A percentile compares a stretch with the other conserved stretches of the same genome.
Evolutionary conservation across 35 echinoderm and acorn worm species (phyloP).

Genomic region (Patiria miniata): DNA sequence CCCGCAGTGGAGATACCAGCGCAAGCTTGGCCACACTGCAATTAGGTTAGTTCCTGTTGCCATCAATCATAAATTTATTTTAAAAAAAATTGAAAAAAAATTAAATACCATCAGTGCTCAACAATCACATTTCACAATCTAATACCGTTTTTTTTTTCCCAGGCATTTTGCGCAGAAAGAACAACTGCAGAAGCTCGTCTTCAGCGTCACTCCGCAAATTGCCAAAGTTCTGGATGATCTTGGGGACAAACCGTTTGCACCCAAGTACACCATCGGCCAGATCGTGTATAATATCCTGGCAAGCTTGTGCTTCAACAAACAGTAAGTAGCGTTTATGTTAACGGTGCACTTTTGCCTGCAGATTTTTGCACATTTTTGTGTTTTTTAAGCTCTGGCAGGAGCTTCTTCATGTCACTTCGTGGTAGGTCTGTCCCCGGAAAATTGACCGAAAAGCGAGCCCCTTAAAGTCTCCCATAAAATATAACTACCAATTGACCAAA

Average conservation of each 20-base stretch:
- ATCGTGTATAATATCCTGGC: neutral
- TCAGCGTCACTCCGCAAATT: neutral
- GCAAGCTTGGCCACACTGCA: neutral
- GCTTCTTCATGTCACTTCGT: too few relatives aligned
- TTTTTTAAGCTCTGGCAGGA: too few relatives aligned
- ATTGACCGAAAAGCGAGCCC: too few relatives aligned
- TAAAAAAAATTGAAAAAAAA: neutral
- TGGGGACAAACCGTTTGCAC: neutral
- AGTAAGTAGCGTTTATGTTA: neutral
- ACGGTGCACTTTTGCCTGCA: too few relatives aligned
- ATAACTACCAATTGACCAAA: too few relatives aligned
- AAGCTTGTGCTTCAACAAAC: neutral
- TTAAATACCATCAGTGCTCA: neutral
- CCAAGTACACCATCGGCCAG: conserved; percentile 1
- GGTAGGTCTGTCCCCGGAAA: too few relatives aligned
- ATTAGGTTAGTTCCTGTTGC: neutral
- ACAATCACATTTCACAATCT: too few relatives aligned
- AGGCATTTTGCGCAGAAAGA: neutral
- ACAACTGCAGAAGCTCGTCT: neutral
- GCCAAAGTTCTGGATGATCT: neutral
- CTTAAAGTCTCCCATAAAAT: too few relatives aligned
- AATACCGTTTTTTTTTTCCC: neutral
- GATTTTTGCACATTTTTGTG: too few relatives aligned
- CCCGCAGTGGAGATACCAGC: neutral
- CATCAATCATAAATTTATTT: too few relatives aligned